These are phyloP conservation scores for Sitta carolinensis DNA, from an alignment of 2,797 vertebrate species.

Conservation along the genomic window DNA sequence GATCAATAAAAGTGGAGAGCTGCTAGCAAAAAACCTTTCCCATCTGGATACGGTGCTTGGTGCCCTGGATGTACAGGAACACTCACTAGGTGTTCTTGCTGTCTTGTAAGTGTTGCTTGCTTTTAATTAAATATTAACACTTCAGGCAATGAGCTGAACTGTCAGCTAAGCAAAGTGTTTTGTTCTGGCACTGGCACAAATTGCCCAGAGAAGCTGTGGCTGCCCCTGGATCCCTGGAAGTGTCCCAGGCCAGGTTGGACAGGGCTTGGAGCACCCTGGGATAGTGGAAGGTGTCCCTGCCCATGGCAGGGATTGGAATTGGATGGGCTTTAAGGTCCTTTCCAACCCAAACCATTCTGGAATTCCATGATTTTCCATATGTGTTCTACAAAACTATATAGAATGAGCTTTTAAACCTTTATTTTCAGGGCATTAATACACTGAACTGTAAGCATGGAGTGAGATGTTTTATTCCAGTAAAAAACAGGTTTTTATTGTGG, in stretches of 20 bases:
- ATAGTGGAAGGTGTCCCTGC: neutral
- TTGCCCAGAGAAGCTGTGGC: neutral
- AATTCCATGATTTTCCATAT: neutral
- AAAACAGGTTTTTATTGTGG: neutral
- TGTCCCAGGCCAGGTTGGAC: neutral
- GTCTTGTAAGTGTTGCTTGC: slow-evolving; percentile 88
- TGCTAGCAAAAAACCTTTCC: slow-evolving; percentile 97
- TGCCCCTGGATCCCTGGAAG: neutral
- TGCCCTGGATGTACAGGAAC: slow-evolving; percentile 97
- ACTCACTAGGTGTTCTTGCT: slow-evolving; percentile 95
- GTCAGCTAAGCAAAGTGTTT: neutral
- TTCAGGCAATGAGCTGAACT: neutral
- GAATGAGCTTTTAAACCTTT: neutral
- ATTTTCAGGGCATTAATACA: neutral
- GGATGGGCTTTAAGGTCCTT: no score
- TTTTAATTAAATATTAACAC: neutral
- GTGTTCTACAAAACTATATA: neutral
- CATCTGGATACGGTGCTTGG: slow-evolving; percentile 98
- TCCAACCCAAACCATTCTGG: neutral
- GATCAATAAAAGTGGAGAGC: slow-evolving; percentile 99
- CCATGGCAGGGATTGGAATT: neutral
- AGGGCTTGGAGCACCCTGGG: accelerated
- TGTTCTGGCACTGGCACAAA: neutral
- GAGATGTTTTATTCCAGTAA: accelerated
- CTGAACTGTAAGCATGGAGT: neutral